Evolutionary conservation across 53 echinoderm and acorn worm genomes (phyloP).

Genomic region (Hippasteria phrygiana): DNA sequence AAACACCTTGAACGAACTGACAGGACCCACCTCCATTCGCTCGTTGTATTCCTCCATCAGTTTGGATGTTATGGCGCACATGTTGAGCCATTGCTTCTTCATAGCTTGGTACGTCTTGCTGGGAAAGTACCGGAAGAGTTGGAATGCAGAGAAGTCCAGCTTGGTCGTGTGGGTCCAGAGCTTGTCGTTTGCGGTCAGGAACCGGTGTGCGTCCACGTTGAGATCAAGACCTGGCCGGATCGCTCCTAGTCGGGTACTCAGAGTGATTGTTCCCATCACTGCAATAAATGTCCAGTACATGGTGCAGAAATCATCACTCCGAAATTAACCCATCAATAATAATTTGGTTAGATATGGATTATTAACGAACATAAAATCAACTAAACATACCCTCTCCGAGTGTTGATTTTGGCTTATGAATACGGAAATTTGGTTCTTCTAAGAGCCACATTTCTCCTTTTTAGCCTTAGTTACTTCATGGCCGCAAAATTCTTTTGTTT

Average conservation of each 20-base stretch:
- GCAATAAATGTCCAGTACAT: no score
- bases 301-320: no score
- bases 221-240: conserved; percentile 17
- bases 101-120: background rate
- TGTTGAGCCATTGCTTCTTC: background rate
- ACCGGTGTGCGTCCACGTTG: conserved; percentile 1
- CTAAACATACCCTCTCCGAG: no score
- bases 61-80: background rate
- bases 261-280: conserved; percentile 18
- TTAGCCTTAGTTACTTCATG: no score
- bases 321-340: no score
- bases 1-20: background rate
- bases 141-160: background rate
- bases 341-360: no score
- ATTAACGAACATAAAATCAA: no score
- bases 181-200: background rate
- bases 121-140: conserved; percentile 7
- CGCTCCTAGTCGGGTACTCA: conserved; percentile 13
- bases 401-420: no score
- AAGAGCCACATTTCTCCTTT: no score
- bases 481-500: no score
- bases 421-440: no score
- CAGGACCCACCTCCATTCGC: background rate
- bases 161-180: background rate
- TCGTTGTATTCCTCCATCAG: conserved; percentile 1